Base-by-base conservation (phyloP, 2,888 invertebrate species). In the Cancer borealis region DNA sequence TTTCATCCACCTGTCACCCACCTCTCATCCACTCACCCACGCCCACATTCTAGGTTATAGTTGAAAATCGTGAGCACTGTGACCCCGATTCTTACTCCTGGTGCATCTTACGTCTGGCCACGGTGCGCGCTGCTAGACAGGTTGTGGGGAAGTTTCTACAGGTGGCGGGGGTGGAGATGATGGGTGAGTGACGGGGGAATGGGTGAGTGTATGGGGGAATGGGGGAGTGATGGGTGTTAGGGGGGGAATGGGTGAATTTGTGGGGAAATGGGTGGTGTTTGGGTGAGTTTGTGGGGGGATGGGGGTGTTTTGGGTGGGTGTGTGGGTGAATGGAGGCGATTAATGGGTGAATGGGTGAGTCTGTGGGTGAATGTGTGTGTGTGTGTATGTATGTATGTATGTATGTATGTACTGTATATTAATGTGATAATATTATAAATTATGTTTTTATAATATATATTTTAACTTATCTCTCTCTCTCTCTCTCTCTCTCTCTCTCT, bases 71-170 rank as follows among this genome's bases (percentile, higher is more conserved):
- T 8, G 99, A 99, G 96, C 99, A 99, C 96, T 98, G 98, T 46
- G 98, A 99, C 97, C 98, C 99, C 0, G 98, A 98, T 96, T 99
- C 99, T 60, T 99, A 99, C 96, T 98, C 99, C 92, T 99, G 99
- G 99, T 98, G 98, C 96, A 98, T 99, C 96, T 97, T 99, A 97
- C 97, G 99, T 96, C 97, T 99, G 96, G 98, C 99, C 3, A 98
- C 98, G 93, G 97, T 99, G 95, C 98, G 98, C 96, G 97, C 99
- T 95, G 98, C 98, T 92, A 98, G 98, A 96, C 97, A 97, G 95
- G 98, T 99, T 96, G 97, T 99, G 73, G 98, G 98, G 96, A 98
- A 98, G 96, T 99, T 99, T 97, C 97, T 99, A 3, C 98, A 98
- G 96, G 97, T 98, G 79, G 98, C 98, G 96, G 99, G 99, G 96